Conservation (phyloP, 1,140 invertebrate genomes). For the Bombus cullumanus region DNA sequence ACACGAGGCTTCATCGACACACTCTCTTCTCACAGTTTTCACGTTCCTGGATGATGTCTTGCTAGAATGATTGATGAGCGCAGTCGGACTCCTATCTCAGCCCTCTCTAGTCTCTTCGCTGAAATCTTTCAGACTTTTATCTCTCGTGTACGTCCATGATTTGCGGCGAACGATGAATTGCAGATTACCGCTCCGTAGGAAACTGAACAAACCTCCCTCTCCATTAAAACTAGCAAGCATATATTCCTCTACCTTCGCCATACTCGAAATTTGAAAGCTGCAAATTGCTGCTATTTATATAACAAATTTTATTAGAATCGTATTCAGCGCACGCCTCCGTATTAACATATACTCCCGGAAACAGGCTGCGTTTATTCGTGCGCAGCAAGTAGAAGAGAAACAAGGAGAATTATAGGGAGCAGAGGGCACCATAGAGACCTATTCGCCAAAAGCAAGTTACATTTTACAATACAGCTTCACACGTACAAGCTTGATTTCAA, state of each 20-base stretch:
- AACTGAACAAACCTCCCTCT: background rate
- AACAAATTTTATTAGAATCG: background rate
- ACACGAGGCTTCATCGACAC: background rate
- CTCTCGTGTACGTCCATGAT: background rate
- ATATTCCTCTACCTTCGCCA: background rate
- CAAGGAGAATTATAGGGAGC: background rate
- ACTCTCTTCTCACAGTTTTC: background rate
- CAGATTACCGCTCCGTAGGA: background rate
- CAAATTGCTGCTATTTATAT: background rate
- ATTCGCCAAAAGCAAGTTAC: background rate
- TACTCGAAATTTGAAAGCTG: background rate
- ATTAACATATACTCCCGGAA: background rate
- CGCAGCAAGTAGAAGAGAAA: background rate
- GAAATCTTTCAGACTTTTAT: background rate
- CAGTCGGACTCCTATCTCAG: background rate
- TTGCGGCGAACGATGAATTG: constrained; percentile 10
- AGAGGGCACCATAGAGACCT: background rate
- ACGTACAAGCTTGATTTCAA: background rate
- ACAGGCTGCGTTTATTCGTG: background rate
- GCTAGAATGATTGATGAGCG: background rate
- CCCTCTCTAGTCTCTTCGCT: background rate
- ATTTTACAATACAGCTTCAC: background rate
- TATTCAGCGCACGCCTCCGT: background rate
- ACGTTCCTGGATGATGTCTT: background rate
- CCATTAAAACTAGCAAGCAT: background rate